phyloP scores from a whole-genome alignment of 2,888 invertebrate species.

The Plutella xylostella region DNA sequence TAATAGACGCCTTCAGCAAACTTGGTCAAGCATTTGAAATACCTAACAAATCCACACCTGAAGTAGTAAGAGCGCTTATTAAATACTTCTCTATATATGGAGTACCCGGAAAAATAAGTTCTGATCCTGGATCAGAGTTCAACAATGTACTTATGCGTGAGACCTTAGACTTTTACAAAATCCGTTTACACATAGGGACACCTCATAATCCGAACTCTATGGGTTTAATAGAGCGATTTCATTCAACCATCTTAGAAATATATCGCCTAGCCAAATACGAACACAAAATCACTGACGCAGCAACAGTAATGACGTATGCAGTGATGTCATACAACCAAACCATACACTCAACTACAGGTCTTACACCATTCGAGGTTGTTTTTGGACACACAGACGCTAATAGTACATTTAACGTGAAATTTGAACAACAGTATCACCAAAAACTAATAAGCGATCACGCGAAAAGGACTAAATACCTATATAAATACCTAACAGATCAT shows the following conservation, averaged over 20 bases:
- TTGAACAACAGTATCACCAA: too few relatives aligned
- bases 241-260: constrained; percentile 25
- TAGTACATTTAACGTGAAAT: too few relatives aligned
- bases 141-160: constrained; percentile 26
- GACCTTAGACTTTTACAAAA: constrained; percentile 24
- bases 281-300: too few relatives aligned
- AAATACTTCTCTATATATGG: constrained; percentile 28
- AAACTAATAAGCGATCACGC: too few relatives aligned
- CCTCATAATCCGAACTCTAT: constrained; percentile 28
- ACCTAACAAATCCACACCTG: constrained; percentile 26
- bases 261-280: constrained; percentile 27
- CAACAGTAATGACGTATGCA: too few relatives aligned
- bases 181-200: constrained; percentile 25
- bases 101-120: constrained; percentile 27
- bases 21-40: constrained; percentile 29
- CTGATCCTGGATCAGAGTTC: constrained; percentile 29
- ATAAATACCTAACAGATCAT: too few relatives aligned
- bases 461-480: too few relatives aligned
- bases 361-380: too few relatives aligned
- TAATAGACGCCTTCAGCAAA: constrained; percentile 27
- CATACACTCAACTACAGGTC: too few relatives aligned
- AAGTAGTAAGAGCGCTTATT: constrained; percentile 23
- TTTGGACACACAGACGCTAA: too few relatives aligned
- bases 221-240: constrained; percentile 26
- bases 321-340: too few relatives aligned